Base-by-base conservation (phyloP, 2,888 invertebrate species). In the Stenotaenia linearis region DNA sequence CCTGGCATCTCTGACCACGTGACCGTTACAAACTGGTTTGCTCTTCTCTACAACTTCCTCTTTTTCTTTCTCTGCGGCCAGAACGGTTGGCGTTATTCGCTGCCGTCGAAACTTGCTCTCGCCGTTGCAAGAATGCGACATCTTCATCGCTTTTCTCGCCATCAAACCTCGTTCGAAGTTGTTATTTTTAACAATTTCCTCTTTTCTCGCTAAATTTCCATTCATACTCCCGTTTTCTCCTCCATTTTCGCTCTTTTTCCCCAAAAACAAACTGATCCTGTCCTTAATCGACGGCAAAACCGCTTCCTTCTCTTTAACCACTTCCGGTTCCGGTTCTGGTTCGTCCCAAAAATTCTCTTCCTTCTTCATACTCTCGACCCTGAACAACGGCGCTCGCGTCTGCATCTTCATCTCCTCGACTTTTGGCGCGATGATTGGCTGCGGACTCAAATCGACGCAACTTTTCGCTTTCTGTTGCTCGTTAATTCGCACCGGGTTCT, bases 21-120 rank as follows among this genome's bases (percentile, higher is more conserved):
- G 61, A 5, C 61, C 61, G 25, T 61, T 61, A 15, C 61, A 61
- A 61, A 23, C 25, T 5, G 61, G 61, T 61, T 23, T 23, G 23
- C 25, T 12, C 12, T 56, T 56, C 56, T 56, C 23, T 18, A 15
- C 12, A 40, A 18, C 18, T 56, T 56, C 56, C 7, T 25, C 12
- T 7, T 2, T 61, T 15, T 2, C 7, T 25, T 9, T 25, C n/a
- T 75, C 75, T 18, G 12, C 32, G 10, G 1, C 37, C 32, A 75
- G 32, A 9, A 12, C 5, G 3, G 3, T 18, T 5, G 75, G 75
- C 32, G 9, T 21, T 15, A 77, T 40, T 77, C 77, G 77, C 50
- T 78, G 78, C 78, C 78, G 78, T 78, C 78, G 78, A 77, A 77
- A 77, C 37, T 77, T 77, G 28, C 32, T 75, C 9, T 12, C 9